phyloP scores from a whole-genome alignment of 2,113 vertebrate genomes.

The Turdus rufiventris region DNA sequence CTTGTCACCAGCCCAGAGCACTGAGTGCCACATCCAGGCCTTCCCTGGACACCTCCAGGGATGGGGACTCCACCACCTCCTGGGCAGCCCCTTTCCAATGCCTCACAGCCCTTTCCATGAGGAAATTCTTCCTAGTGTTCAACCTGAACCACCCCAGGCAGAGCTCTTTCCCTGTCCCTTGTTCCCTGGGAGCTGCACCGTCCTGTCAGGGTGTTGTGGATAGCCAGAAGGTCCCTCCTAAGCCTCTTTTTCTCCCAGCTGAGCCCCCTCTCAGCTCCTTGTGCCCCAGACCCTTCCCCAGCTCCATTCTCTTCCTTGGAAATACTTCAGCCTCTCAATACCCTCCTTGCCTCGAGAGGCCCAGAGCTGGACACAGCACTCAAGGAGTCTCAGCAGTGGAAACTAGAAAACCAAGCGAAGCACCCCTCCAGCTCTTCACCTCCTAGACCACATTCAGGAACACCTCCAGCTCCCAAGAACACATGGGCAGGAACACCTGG shows the following conservation, averaged over 20 bases:
- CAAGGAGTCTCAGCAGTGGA: not conserved
- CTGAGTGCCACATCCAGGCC: accelerated
- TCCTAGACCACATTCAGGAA: not conserved
- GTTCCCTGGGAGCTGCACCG: not conserved
- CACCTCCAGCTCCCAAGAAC: not conserved
- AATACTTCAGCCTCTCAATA: not conserved
- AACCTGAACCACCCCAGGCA: not conserved
- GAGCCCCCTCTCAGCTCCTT: not conserved
- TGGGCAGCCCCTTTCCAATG: not conserved
- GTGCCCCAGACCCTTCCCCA: not conserved
- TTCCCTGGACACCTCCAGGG: not conserved
- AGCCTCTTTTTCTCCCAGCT: not conserved
- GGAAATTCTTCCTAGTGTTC: not conserved
- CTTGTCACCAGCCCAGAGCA: not conserved
- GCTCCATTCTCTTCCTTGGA: accelerated
- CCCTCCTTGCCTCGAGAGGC: not conserved
- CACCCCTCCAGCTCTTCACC: not conserved
- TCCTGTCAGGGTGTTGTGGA: not conserved
- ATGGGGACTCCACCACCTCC: not conserved
- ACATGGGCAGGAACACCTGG: not conserved
- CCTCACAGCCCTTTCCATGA: not conserved
- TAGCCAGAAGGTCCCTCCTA: not conserved
- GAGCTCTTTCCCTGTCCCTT: not conserved
- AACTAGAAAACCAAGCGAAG: not conserved
- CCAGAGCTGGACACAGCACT: not conserved